Evolutionary conservation across 2,888 invertebrate genomes (phyloP).

Genomic region (Trachelus troglodyta): DNA sequence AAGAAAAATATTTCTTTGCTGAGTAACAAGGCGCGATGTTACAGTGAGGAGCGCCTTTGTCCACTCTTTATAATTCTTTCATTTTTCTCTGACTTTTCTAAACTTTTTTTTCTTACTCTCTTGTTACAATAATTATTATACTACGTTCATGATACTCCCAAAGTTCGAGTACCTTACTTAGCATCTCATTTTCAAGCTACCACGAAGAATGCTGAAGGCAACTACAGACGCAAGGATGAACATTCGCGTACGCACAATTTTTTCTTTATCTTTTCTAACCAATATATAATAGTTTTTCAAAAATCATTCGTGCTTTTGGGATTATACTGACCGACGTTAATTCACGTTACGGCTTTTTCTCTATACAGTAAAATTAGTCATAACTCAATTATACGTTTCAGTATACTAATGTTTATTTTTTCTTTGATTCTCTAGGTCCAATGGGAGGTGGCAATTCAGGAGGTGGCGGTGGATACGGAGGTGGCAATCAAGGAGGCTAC

Average conservation of each 20-base stretch:
- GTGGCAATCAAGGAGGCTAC: constrained; percentile 64
- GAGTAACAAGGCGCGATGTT: constrained; percentile 20
- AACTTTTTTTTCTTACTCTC: constrained; percentile 2
- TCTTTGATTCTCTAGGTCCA: constrained; percentile 38
- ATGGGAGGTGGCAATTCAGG: constrained; percentile 64
- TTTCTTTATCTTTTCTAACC: not conserved
- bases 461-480: constrained; percentile 65
- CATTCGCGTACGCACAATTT: no score
- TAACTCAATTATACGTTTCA: not conserved
- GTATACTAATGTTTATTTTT: not conserved
- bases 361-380: not conserved
- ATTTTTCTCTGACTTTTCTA: not conserved
- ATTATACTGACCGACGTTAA: not conserved
- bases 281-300: not conserved
- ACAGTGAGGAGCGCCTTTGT: constrained; percentile 41
- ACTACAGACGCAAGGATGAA: no score
- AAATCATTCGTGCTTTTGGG: not conserved
- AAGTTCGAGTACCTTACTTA: constrained; percentile 11
- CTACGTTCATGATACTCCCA: constrained; percentile 18
- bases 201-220: no score
- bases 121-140: constrained; percentile 26
- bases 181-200: no score
- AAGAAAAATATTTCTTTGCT: no score
- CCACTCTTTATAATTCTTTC: constrained; percentile 28
- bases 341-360: not conserved